These are phyloP conservation scores for Toxotes jaculatrix DNA, from an alignment of 2,113 vertebrate species.

Conservation along the genomic window DNA sequence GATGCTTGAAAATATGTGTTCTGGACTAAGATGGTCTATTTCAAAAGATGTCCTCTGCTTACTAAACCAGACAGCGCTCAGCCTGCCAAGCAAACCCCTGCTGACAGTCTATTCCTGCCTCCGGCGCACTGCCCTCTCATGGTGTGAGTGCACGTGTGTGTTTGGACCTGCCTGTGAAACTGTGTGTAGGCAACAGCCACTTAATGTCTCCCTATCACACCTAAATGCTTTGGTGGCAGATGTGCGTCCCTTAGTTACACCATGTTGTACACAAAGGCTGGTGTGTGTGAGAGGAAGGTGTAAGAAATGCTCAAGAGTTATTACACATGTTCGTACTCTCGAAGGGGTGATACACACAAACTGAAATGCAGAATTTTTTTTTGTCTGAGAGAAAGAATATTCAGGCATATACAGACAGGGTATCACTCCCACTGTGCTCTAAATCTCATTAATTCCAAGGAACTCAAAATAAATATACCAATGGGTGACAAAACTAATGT, in stretches of 20 bases:
- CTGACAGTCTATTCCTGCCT: slow-evolving; percentile 60
- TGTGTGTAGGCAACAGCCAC: slow-evolving; percentile 22
- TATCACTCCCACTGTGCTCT: not conserved
- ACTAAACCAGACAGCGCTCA: slow-evolving; percentile 27
- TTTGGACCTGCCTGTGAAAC: slow-evolving; percentile 18
- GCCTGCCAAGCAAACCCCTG: slow-evolving; percentile 58
- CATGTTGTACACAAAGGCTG: not conserved
- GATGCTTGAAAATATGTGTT: slow-evolving; percentile 32
- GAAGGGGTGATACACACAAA: not conserved
- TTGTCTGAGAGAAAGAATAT: not conserved
- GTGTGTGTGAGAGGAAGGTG: not conserved
- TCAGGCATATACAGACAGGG: not conserved
- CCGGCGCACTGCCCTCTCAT: slow-evolving; percentile 46
- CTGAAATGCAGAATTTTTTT: not conserved
- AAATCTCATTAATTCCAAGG: not conserved
- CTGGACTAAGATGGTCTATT: slow-evolving; percentile 31
- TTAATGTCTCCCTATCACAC: slow-evolving; percentile 3
- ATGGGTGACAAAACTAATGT: no score
- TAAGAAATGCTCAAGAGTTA: not conserved
- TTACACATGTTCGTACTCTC: not conserved
- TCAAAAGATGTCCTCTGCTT: slow-evolving; percentile 35
- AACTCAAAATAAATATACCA: no score
- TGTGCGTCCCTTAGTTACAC: not conserved
- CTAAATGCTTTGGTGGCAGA: not conserved
- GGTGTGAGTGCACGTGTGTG: not conserved